These are phyloP conservation scores for Uropetala carovei DNA, from an alignment of 2,888 invertebrate species.

Conservation along the genomic window DNA sequence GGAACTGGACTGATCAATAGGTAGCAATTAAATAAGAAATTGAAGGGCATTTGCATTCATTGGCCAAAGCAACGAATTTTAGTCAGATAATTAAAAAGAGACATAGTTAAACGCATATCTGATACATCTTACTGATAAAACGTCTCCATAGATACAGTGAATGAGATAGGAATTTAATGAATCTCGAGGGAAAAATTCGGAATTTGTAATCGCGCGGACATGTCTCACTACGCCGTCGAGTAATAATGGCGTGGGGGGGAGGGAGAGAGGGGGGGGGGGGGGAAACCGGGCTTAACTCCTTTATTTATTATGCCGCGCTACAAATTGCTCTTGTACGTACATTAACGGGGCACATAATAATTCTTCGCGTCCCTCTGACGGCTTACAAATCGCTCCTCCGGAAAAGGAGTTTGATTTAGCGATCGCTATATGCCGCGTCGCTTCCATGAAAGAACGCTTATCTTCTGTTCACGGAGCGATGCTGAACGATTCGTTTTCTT, in stretches of 20 bases:
- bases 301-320: conserved; percentile 10
- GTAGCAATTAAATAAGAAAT: no score
- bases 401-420: conserved; percentile 32
- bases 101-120: not conserved
- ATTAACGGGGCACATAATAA: conserved; percentile 28
- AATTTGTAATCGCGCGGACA: conserved; percentile 8
- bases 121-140: not conserved
- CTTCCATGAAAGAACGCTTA: not conserved
- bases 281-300: conserved; percentile 25
- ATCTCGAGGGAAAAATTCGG: conserved; percentile 23
- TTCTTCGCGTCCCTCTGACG: not conserved
- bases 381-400: conserved; percentile 4
- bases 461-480: not conserved
- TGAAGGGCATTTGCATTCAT: no score
- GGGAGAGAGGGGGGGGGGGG: no score
- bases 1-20: no score
- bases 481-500: not conserved
- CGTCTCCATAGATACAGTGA: not conserved
- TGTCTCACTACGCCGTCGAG: not conserved
- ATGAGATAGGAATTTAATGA: conserved; percentile 20
- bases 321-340: conserved; percentile 32
- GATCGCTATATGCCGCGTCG: not conserved
- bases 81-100: no score
- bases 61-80: no score
- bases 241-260: conserved; percentile 10